These are phyloP conservation scores for Tiaroga cobitis DNA, from an alignment of 2,797 vertebrate genomes.

Conservation along the genomic window DNA sequence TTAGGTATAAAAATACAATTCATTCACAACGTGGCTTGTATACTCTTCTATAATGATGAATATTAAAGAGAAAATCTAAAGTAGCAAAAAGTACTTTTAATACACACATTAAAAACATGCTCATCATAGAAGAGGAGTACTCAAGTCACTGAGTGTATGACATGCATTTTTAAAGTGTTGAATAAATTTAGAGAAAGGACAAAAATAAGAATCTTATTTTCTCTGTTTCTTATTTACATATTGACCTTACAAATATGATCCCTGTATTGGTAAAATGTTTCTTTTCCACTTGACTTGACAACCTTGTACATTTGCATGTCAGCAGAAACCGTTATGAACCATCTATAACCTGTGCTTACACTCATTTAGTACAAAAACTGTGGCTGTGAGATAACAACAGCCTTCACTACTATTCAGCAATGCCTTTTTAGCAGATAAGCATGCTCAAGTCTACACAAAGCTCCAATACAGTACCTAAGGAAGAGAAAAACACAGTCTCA, in stretches of 20 bases:
- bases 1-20: neutral
- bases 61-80: neutral
- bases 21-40: neutral
- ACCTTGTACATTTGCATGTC: slow-evolving; percentile 4
- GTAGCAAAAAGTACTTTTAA: neutral
- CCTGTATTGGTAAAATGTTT: neutral
- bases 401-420: neutral
- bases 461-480: neutral
- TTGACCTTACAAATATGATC: neutral
- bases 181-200: neutral
- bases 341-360: neutral
- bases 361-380: neutral
- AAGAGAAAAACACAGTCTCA: slow-evolving; percentile 26
- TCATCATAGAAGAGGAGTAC: neutral
- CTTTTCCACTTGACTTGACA: slow-evolving; percentile 15
- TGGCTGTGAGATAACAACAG: neutral
- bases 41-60: neutral
- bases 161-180: neutral
- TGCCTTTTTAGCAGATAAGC: neutral
- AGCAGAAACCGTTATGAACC: slow-evolving; percentile 15
- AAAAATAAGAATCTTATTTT: neutral
- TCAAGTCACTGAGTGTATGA: neutral
- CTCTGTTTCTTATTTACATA: neutral
- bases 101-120: neutral
- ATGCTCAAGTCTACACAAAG: neutral